Conservation (phyloP, 2,888 invertebrate species). For the Physocephala rufipes region DNA sequence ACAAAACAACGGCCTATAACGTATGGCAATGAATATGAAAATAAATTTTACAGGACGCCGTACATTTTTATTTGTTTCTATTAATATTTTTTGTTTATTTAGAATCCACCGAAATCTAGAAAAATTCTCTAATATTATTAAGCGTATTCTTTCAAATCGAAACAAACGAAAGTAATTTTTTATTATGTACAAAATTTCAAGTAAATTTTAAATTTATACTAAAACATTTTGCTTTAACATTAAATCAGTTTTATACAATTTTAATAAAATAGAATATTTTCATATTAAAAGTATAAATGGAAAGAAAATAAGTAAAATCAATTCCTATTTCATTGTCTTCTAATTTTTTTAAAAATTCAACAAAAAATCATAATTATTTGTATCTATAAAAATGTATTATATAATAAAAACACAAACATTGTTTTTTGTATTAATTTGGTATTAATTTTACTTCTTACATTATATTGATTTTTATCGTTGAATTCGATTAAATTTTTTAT, state of each 20-base stretch:
- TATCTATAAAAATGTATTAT: too few species aligned
- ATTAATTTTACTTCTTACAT: too few species aligned
- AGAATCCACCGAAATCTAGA: background rate
- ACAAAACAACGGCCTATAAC: background rate
- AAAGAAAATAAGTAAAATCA: background rate
- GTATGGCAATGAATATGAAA: background rate
- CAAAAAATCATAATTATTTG: background rate
- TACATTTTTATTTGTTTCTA: background rate
- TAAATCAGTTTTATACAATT: background rate
- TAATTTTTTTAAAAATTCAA: background rate
- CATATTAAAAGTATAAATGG: background rate
- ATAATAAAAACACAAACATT: too few species aligned
- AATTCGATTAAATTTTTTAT: too few species aligned
- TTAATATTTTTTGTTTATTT: too few species aligned
- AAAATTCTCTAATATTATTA: background rate
- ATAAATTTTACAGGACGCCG: background rate
- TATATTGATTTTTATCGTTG: too few species aligned
- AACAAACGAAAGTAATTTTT: background rate
- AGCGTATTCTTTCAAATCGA: slow-evolving; percentile 20
- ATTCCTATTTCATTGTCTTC: too few species aligned
- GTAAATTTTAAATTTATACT: too few species aligned
- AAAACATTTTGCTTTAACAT: background rate
- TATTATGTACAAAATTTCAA: too few species aligned
- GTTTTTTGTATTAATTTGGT: too few species aligned
- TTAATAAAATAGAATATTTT: slow-evolving; percentile 1